Conservation (phyloP, 2,113 vertebrate genomes). For the Delphinapterus leucas region DNA sequence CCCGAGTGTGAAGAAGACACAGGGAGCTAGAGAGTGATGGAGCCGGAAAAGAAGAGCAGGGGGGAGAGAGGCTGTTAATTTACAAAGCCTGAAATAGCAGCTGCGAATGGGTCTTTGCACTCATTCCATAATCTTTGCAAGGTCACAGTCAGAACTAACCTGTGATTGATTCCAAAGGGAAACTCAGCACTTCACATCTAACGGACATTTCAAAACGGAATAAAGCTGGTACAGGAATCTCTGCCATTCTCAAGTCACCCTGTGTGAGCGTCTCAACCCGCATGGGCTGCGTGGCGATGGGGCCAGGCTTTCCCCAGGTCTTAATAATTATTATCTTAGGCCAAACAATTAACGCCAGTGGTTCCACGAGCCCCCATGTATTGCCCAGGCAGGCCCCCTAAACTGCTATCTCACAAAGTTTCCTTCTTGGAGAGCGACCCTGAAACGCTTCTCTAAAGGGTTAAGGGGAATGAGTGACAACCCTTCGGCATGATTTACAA, state of each 20-base stretch:
- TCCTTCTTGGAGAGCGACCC: constrained; percentile 49
- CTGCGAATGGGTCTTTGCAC: constrained; percentile 79
- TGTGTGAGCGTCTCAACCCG: neutral
- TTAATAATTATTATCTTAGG: constrained; percentile 68
- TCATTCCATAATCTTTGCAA: constrained; percentile 71
- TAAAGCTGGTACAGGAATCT: constrained; percentile 38
- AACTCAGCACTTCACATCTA: constrained; percentile 62
- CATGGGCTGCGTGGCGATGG: constrained; percentile 27
- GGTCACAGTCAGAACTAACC: constrained; percentile 78
- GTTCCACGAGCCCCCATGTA: constrained; percentile 52
- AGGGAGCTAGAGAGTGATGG: neutral
- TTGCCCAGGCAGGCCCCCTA: constrained; percentile 41
- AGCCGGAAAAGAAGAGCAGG: neutral
- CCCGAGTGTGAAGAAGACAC: constrained; percentile 13
- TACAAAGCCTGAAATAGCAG: constrained; percentile 78
- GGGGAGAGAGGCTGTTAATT: constrained; percentile 69
- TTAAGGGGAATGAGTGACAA: constrained; percentile 99
- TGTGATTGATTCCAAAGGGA: constrained; percentile 79
- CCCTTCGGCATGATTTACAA: constrained; percentile 99
- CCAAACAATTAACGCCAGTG: constrained; percentile 64
- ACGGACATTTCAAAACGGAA: constrained; percentile 68
- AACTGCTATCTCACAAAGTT: neutral
- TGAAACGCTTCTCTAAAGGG: constrained; percentile 83
- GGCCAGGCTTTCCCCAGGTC: constrained; percentile 26
- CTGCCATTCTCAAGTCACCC: neutral